Percentiles rank a stretch among this genome's conserved stretches.
Conservation (phyloP, 2,888 invertebrate genomes). For the Perizoma flavofasciatum region DNA sequence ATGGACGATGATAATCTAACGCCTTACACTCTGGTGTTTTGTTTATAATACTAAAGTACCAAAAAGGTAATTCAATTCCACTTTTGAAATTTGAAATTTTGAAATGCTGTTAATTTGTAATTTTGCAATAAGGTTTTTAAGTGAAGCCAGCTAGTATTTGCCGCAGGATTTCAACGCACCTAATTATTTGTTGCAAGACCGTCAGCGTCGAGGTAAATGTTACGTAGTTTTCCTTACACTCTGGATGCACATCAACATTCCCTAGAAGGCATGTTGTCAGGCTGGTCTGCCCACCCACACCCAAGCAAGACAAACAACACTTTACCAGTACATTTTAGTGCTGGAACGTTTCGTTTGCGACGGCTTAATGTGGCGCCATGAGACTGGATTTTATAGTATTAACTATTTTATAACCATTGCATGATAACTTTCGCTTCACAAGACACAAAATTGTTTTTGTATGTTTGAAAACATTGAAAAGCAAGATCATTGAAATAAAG, state of each 20-base stretch:
- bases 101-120: not conserved
- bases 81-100: too few relatives aligned
- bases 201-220: slow-evolving; percentile 27
- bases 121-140: not conserved
- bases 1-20: too few relatives aligned
- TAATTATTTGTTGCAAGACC: slow-evolving; percentile 21
- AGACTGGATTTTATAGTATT: slow-evolving; percentile 48
- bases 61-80: too few relatives aligned
- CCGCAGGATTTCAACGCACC: slow-evolving; percentile 8
- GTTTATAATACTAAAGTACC: too few relatives aligned
- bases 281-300: slow-evolving; percentile 60
- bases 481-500: slow-evolving; percentile 6
- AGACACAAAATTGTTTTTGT: slow-evolving; percentile 5
- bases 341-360: slow-evolving; percentile 55
- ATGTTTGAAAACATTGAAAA: too few relatives aligned
- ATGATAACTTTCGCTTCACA: slow-evolving; percentile 28
- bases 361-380: slow-evolving; percentile 59
- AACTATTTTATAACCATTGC: slow-evolving; percentile 33
- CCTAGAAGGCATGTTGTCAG: slow-evolving; percentile 72
- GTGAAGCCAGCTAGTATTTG: not conserved
- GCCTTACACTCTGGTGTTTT: too few relatives aligned
- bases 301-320: slow-evolving; percentile 43
- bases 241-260: slow-evolving; percentile 72
- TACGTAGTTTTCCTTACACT: slow-evolving; percentile 57
- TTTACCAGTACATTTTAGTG: slow-evolving; percentile 53